Evolutionary conservation across 2,113 vertebrate species (phyloP).

Genomic region (Hiodon alosoides): DNA sequence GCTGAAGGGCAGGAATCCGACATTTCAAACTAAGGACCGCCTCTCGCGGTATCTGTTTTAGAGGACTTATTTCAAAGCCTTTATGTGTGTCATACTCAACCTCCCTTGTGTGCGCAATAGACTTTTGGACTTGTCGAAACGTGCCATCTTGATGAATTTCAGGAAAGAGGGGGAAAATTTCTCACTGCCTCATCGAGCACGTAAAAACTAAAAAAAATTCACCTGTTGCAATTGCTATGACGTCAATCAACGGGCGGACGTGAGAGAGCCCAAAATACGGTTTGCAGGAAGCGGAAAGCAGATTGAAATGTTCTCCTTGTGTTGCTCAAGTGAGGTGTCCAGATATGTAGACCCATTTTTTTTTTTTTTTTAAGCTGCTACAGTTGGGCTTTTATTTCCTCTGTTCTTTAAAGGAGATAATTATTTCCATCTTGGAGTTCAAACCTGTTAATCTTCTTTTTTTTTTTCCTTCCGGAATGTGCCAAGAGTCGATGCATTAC

Average conservation of each 20-base stretch:
- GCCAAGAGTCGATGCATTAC: constrained; percentile 52
- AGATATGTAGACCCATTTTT: constrained; percentile 34
- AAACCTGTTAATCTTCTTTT: constrained; percentile 51
- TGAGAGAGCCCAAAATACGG: constrained; percentile 17
- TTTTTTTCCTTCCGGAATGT: constrained; percentile 12
- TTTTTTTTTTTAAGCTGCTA: constrained; percentile 20
- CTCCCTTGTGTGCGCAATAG: not conserved
- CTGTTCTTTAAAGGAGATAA: constrained; percentile 30
- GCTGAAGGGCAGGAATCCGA: too few species aligned
- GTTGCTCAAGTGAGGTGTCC: constrained; percentile 30
- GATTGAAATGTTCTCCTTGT: constrained; percentile 30
- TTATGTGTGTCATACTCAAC: not conserved
- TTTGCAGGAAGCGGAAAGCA: constrained; percentile 33
- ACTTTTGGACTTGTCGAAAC: not conserved
- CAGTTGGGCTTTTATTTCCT: constrained; percentile 38
- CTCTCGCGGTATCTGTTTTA: not conserved
- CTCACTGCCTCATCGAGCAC: constrained; percentile 35
- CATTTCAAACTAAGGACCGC: not conserved
- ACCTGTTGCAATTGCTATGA: constrained; percentile 30
- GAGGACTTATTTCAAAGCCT: not conserved
- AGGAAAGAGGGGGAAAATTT: constrained; percentile 34
- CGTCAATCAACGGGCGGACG: constrained; percentile 39
- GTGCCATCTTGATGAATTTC: constrained; percentile 37
- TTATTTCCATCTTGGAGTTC: constrained; percentile 40
- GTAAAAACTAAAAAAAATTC: too few species aligned